Evolutionary conservation across 2,113 vertebrate genomes (phyloP), one percentile per base, ranked within the genome.

Genomic region (Ammospiza nelsoni): DNA sequence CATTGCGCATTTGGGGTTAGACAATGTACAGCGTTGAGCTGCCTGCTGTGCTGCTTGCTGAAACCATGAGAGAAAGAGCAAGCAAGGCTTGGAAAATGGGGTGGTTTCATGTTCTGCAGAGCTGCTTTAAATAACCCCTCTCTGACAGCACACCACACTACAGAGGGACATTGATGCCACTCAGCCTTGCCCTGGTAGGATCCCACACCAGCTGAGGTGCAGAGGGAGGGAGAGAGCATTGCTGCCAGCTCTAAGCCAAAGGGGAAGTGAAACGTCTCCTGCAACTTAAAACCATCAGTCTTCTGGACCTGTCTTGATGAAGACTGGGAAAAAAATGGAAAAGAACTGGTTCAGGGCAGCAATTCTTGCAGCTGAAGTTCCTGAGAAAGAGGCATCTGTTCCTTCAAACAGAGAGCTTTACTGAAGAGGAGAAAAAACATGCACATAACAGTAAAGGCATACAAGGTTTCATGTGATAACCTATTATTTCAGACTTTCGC

Each of bases 1-100:
- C 27, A 29, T 9, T 51, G 67, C 33, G 24, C 20, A 4, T n/a
- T 33, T 55, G 27, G 14, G 62, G 29, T 39, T 18, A 62, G 61
- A 63, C 9, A 27, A 16, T 20, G 23, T 25, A 23, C 11, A 66
- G n/a, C 0, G 0, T 2, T 52, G 18, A 29, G 54, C 49, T 82
- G 69, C 44, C 44, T 85, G 1, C 7, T 65, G 28, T 33, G 54
- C 66, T 85, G 82, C n/a, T 41, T 65, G 49, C 37, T 66, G 46
- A 90, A 84, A 8, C 15, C 48, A 63, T 15, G 11, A 5, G 12
- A 85, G 25, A 46, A 69, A 59, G 24, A 66, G 37, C 67, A 80
- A 67, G 35, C 8, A 75, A 78, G 28, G 43, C 39, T 21, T 67
- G 66, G 65, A 62, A 78, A 48, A 43, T 51, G 29, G 15, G 14